These are phyloP conservation scores for Amblyopsis hoosieri DNA, from an alignment of 2,797 vertebrate genomes.

Conservation along the genomic window DNA sequence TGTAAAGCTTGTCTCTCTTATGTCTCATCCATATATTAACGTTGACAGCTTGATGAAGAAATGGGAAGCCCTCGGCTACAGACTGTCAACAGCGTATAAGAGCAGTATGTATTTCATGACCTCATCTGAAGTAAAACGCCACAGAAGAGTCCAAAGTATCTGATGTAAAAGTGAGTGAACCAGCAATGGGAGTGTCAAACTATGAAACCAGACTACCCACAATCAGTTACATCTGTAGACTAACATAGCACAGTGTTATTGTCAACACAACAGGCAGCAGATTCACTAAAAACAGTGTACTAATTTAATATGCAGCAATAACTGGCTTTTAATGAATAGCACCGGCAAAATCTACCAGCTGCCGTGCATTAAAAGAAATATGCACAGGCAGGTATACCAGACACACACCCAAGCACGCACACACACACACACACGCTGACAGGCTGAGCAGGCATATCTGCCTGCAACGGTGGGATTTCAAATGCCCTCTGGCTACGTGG, in stretches of 20 bases:
- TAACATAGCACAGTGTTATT: constrained; percentile 37
- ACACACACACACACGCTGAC: constrained; percentile 17
- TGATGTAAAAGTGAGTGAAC: constrained; percentile 14
- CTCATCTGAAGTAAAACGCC: no score
- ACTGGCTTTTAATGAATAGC: constrained; percentile 61
- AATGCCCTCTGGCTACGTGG: constrained; percentile 66
- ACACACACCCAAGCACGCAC: background rate
- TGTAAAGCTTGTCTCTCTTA: constrained; percentile 15
- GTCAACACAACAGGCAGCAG: constrained; percentile 24
- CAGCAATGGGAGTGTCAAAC: constrained; percentile 17
- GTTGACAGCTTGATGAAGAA: constrained; percentile 48
- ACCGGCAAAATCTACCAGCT: constrained; percentile 60
- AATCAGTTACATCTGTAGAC: constrained; percentile 23
- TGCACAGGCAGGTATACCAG: constrained; percentile 45
- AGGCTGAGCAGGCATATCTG: constrained; percentile 70
- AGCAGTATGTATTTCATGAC: no score
- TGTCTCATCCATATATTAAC: constrained; percentile 40
- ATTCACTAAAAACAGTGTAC: constrained; percentile 42
- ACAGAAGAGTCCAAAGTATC: no score
- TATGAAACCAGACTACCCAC: constrained; percentile 19
- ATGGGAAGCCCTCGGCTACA: constrained; percentile 40
- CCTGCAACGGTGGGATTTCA: constrained; percentile 61
- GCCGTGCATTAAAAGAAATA: constrained; percentile 62
- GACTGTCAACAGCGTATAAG: constrained; percentile 34
- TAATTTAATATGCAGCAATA: constrained; percentile 56